Base-by-base conservation (phyloP, 2,113 vertebrate species). In the Lagopus leucura region DNA sequence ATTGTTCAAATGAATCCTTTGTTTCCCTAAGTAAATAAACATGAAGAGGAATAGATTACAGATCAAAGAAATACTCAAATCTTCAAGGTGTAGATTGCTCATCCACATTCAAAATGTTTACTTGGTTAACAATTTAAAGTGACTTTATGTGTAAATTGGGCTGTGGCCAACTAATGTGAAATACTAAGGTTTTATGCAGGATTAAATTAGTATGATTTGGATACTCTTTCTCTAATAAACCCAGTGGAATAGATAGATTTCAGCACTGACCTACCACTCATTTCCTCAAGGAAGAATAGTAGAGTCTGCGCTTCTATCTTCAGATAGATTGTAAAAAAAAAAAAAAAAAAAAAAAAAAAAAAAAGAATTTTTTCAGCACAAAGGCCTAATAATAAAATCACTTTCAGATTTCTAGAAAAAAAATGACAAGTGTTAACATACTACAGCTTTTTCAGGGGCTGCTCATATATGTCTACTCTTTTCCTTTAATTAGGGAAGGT, bases 401-500 rank as follows among this genome's bases (percentile, higher is more conserved):
- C 45, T 40, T 13, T 20, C 15, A 77, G 34, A 82, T 32, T 61
- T 25, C 48, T 48, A 63, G 43, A n/a, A 79, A 78, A 83, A 58
- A 78, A 83, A 58, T 28, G 3, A 13, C 74, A 30, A 34, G 4
- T 73, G 18, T 48, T 93, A 89, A 75, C 43, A 7, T 45, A 8
- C 7, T 38, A 7, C 21, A 58, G 7, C 16, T 47, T 75, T 72
- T 28, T 82, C 64, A 73, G 70, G 61, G 8, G 27, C 61, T 60
- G 21, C 74, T 93, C 89, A 58, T 17, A 63, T 38, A 60, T 82
- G 79, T 92, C 94, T 93, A 77, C 64, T 58, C 57, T 92, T 96
- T 93, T 87, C 76, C 79, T 80, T 91, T 75, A 94, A 90, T 96
- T 96, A 94, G 87, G 75, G 90, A 88, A 80, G 22, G 65, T 75